Conservation (phyloP, 2,113 vertebrate genomes). For the Gymnogyps californianus region DNA sequence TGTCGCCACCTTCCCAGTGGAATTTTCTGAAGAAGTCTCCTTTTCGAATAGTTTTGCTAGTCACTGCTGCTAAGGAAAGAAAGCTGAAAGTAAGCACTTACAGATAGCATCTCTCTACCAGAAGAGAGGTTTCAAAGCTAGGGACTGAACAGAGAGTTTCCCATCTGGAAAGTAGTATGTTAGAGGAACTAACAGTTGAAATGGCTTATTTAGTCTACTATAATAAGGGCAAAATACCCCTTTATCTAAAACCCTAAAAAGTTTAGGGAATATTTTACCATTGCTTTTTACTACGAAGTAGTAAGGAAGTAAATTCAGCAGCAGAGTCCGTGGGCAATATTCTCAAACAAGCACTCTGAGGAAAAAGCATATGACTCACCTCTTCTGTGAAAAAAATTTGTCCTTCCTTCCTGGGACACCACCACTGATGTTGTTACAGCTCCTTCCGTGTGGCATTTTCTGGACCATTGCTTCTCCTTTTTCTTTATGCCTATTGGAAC, state of each 20-base stretch:
- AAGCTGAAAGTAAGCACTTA: background rate
- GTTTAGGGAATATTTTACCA: background rate
- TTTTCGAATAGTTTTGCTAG: background rate
- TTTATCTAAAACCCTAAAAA: background rate
- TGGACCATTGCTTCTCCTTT: background rate
- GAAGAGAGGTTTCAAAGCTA: background rate
- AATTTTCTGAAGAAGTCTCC: background rate
- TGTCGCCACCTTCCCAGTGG: background rate
- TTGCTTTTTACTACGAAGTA: background rate
- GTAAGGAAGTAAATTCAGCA: background rate
- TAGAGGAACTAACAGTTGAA: background rate
- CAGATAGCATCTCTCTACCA: background rate
- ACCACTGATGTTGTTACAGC: background rate
- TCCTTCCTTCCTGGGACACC: background rate
- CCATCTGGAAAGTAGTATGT: background rate
- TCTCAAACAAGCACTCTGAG: background rate
- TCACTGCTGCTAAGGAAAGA: background rate
- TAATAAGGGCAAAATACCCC: background rate
- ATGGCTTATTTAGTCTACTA: background rate
- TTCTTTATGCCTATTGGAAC: background rate
- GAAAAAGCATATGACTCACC: background rate
- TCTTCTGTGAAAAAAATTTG: background rate
- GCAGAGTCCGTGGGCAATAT: background rate
- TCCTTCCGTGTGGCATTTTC: background rate
- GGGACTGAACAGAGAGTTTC: background rate